phyloP scores from a whole-genome alignment of 2,888 invertebrate genomes.

The Pristionchus fissidentatus region DNA sequence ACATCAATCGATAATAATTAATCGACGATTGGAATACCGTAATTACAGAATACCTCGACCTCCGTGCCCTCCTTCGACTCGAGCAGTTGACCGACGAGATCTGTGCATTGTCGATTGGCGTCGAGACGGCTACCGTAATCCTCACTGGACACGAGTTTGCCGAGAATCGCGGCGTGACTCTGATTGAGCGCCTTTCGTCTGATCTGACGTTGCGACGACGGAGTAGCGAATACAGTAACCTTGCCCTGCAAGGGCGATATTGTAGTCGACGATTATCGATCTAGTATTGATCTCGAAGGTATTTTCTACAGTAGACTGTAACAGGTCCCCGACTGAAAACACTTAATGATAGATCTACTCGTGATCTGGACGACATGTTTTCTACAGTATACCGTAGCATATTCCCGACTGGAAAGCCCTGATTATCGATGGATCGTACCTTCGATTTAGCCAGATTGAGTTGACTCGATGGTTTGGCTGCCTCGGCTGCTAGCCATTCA shows the following conservation, averaged over 20 bases:
- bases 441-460: slow-evolving; percentile 44
- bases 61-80: slow-evolving; percentile 43
- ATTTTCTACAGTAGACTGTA: background rate
- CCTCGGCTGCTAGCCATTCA: slow-evolving; percentile 39
- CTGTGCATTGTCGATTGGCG: slow-evolving; percentile 3
- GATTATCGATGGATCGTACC: background rate
- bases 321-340: no score
- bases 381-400: no score
- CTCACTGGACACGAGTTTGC: slow-evolving; percentile 37
- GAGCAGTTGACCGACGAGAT: slow-evolving; percentile 41
- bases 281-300: background rate
- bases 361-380: no score
- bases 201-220: slow-evolving; percentile 20
- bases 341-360: no score
- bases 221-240: slow-evolving; percentile 45
- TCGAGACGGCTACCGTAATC: background rate
- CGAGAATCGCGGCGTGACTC: slow-evolving; percentile 37
- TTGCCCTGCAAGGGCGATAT: slow-evolving; percentile 8
- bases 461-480: slow-evolving; percentile 39
- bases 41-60: slow-evolving; percentile 37
- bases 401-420: no score
- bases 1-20: background rate
- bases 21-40: no score
- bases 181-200: slow-evolving; percentile 45
- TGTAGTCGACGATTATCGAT: slow-evolving; percentile 1